Evolutionary conservation across 2,888 invertebrate genomes (phyloP).

Genomic region (Cerastis rubricosa): DNA sequence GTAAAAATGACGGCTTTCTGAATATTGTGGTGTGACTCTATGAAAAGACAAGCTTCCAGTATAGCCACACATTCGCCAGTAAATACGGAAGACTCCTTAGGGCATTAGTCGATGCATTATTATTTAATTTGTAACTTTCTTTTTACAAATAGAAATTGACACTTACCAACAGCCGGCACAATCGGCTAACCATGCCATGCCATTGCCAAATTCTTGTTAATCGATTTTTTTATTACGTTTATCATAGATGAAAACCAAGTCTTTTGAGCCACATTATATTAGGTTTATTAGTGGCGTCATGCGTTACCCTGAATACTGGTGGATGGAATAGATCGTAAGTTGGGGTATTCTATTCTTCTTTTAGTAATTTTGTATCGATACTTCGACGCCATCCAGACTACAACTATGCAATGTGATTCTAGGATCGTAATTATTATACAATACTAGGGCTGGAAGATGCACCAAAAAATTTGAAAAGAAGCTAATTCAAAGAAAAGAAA

Average conservation of each 20-base stretch:
- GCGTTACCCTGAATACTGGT: background rate
- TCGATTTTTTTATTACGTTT: constrained; percentile 60
- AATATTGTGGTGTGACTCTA: no score
- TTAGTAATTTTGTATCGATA: background rate
- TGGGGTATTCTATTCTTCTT: background rate
- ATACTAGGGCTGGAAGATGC: no score
- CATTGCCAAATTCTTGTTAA: constrained; percentile 52
- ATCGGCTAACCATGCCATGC: constrained; percentile 54
- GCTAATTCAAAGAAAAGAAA: no score
- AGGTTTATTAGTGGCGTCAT: background rate
- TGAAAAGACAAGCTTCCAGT: no score
- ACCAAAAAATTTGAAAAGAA: no score
- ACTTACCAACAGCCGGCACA: constrained; percentile 62
- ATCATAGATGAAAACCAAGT: constrained; percentile 24
- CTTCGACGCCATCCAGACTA: background rate
- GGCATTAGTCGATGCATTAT: constrained; percentile 58
- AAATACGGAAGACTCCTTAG: no score
- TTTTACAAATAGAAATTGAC: constrained; percentile 46
- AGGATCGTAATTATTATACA: no score
- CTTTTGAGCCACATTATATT: constrained; percentile 31
- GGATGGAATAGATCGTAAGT: background rate
- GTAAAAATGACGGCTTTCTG: no score
- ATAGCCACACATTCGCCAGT: no score
- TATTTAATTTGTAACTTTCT: constrained; percentile 39
- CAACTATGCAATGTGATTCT: background rate